Percentiles rank a stretch among this genome's conserved stretches.
Conservation (phyloP, 2,888 invertebrate species). For the Drosophila longiperda region DNA sequence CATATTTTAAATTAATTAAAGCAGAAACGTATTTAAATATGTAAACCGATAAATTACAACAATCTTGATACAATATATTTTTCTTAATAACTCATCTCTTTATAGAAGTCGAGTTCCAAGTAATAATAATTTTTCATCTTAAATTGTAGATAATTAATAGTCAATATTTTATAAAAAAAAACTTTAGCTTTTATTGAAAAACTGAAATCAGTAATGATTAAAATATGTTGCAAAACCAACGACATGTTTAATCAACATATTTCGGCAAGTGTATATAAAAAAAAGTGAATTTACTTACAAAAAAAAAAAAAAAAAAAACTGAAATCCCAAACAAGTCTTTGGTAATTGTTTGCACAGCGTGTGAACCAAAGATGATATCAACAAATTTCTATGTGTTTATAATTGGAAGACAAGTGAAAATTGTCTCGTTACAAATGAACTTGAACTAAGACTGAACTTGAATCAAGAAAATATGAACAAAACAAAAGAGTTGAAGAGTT, state of each 20-base stretch:
- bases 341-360: conserved; percentile 45
- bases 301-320: neutral
- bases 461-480: conserved; percentile 4
- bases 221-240: neutral
- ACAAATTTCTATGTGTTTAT: conserved; percentile 41
- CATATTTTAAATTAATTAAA: neutral
- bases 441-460: conserved; percentile 51
- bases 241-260: accelerated
- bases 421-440: conserved; percentile 44
- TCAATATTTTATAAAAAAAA: neutral
- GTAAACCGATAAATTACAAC: neutral
- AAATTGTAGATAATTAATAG: too few species aligned
- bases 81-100: too few species aligned
- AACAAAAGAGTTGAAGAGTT: conserved; percentile 18
- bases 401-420: conserved; percentile 34
- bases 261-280: neutral
- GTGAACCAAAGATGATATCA: conserved; percentile 39
- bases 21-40: neutral
- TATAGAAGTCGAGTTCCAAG: too few species aligned
- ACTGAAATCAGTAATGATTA: too few species aligned
- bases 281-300: neutral
- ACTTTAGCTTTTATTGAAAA: too few species aligned
- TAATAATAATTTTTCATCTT: too few species aligned
- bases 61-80: too few species aligned
- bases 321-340: conserved; percentile 17